A percentile compares a stretch with the other conserved stretches of the same genome.
These are phyloP conservation scores for Plectropomus leopardus DNA, from an alignment of 2,113 vertebrate species.

Conservation along the genomic window DNA sequence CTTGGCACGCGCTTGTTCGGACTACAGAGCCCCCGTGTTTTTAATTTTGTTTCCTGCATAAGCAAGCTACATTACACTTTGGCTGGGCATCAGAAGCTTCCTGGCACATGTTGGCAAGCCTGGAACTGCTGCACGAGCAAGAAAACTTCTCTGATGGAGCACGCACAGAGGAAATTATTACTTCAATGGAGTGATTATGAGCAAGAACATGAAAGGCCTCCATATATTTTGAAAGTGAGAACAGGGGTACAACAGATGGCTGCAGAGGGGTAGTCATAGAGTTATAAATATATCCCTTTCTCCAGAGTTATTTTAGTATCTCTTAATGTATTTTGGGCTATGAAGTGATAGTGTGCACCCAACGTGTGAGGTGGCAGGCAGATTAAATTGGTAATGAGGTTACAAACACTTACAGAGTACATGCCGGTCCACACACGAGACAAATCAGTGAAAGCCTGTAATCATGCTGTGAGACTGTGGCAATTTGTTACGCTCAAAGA, in stretches of 20 bases:
- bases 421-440: background rate
- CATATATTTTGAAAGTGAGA: background rate
- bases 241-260: background rate
- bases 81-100: too few species aligned
- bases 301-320: background rate
- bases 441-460: background rate
- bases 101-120: too few species aligned
- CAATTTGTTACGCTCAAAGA: background rate
- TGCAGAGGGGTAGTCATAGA: background rate
- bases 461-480: background rate
- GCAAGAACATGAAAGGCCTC: background rate
- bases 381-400: conserved; percentile 16
- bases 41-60: too few species aligned
- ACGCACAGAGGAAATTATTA: too few species aligned
- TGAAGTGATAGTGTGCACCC: background rate
- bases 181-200: background rate
- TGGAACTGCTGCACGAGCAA: too few species aligned
- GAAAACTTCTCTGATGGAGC: too few species aligned
- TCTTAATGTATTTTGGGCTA: background rate
- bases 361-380: conserved; percentile 4
- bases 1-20: too few species aligned
- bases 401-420: background rate
- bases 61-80: too few species aligned
- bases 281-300: background rate
- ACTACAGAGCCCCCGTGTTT: too few species aligned